phyloP scores from a whole-genome alignment of 2,113 vertebrate species.

The Pelecanus crispus region DNA sequence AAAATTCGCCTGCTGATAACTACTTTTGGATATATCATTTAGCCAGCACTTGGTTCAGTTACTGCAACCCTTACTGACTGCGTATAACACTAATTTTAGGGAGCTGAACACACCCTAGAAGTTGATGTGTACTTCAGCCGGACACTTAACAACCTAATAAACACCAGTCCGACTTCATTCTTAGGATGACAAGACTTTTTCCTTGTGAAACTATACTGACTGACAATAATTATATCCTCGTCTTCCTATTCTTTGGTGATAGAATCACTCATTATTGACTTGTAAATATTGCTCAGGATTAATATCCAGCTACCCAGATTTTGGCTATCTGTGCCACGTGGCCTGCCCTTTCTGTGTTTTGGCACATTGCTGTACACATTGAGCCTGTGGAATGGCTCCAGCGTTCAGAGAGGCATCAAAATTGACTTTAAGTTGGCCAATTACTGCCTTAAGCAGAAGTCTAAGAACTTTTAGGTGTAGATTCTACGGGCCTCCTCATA shows the following conservation, averaged over 20 bases:
- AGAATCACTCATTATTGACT: neutral
- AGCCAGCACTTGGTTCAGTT: neutral
- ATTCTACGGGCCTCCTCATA: neutral
- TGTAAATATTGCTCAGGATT: neutral
- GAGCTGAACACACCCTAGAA: neutral
- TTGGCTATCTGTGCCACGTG: neutral
- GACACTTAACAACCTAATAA: neutral
- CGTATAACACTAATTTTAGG: slow-evolving; percentile 10
- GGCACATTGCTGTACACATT: neutral
- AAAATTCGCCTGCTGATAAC: neutral
- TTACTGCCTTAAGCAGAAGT: neutral
- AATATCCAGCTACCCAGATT: neutral
- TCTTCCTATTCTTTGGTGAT: neutral
- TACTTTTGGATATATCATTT: slow-evolving; percentile 18
- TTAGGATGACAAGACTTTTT: neutral
- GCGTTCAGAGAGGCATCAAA: neutral
- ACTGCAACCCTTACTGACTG: neutral
- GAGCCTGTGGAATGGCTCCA: neutral
- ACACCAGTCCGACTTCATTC: neutral
- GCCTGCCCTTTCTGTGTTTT: neutral
- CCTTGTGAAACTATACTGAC: neutral
- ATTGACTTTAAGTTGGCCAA: neutral
- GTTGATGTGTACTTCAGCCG: neutral
- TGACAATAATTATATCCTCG: neutral
- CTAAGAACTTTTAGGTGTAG: neutral